Percentiles rank a stretch among this genome's conserved stretches.
Evolutionary conservation across 2,113 vertebrate genomes (phyloP).

Genomic region (Atlantisia rogersi): DNA sequence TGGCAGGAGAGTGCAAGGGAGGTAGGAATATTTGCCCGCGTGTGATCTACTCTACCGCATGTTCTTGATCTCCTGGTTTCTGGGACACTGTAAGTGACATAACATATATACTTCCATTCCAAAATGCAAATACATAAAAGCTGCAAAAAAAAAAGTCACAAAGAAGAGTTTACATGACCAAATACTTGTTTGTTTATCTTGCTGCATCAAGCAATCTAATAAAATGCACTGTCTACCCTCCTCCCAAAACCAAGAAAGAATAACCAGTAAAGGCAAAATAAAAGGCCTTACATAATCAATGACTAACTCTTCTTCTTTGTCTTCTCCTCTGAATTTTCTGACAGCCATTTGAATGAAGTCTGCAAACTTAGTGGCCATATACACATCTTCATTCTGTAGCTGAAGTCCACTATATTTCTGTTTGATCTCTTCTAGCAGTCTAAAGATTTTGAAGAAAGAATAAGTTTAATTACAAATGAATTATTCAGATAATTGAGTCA

Average conservation of each 20-base stretch:
- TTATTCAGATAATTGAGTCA: neutral
- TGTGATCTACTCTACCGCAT: neutral
- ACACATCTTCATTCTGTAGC: constrained; percentile 84
- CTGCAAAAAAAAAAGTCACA: neutral
- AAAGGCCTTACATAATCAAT: constrained; percentile 79
- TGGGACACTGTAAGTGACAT: neutral
- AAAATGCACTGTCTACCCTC: neutral
- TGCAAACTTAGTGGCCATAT: constrained; percentile 82
- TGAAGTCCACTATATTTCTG: constrained; percentile 79
- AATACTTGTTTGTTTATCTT: neutral
- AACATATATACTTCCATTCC: neutral
- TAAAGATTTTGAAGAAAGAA: constrained; percentile 31
- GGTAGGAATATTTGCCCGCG: neutral
- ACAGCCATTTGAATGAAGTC: constrained; percentile 83
- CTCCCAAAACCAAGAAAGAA: neutral
- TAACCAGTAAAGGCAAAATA: neutral
- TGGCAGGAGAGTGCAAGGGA: neutral
- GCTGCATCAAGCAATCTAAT: neutral
- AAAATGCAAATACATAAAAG: neutral
- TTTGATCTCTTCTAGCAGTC: constrained; percentile 84
- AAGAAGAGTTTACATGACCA: neutral
- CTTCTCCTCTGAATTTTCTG: constrained; percentile 80
- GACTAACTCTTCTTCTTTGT: constrained; percentile 70
- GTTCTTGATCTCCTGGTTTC: neutral
- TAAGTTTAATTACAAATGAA: neutral